Conservation (phyloP, 2,888 invertebrate genomes). For the Leptopilina syphax region DNA sequence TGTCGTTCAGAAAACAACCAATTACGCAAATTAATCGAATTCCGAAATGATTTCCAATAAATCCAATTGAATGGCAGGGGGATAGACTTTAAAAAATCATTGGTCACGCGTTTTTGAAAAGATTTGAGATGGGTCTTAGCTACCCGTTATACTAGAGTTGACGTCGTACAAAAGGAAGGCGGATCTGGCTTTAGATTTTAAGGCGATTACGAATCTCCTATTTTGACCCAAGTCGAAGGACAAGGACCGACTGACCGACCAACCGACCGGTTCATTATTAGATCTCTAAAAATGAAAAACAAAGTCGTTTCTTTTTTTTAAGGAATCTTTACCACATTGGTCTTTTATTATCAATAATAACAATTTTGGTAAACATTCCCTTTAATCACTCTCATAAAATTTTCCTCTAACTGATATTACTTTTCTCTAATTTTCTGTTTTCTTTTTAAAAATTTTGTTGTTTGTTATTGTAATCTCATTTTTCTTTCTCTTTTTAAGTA, state of each 20-base stretch:
- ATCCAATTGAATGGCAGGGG: too few relatives aligned
- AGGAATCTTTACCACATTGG: too few relatives aligned
- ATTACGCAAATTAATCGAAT: too few relatives aligned
- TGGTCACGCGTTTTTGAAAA: slow-evolving; percentile 63
- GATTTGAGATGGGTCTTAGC: slow-evolving; percentile 63
- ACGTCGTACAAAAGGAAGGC: slow-evolving; percentile 57
- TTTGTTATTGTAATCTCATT: too few relatives aligned
- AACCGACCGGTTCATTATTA: slow-evolving; percentile 67
- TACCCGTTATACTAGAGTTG: slow-evolving; percentile 57
- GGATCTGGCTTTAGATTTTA: slow-evolving; percentile 65
- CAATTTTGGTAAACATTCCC: neutral
- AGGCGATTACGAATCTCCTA: slow-evolving; percentile 61
- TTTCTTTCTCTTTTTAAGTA: too few relatives aligned
- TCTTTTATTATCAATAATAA: neutral
- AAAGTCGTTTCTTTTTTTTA: slow-evolving; percentile 56
- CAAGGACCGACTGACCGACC: slow-evolving; percentile 41
- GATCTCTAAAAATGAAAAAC: slow-evolving; percentile 63
- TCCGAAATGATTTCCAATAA: too few relatives aligned
- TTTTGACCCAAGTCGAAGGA: slow-evolving; percentile 61
- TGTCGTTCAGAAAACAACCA: too few relatives aligned
- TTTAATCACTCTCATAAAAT: too few relatives aligned
- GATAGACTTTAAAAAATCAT: slow-evolving; percentile 46
- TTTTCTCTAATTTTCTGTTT: too few relatives aligned
- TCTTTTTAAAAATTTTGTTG: too few relatives aligned
- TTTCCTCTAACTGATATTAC: too few relatives aligned